Evolutionary conservation across 2,113 vertebrate genomes (phyloP), one percentile per base, ranked within the genome.

Genomic region (Astur gentilis): DNA sequence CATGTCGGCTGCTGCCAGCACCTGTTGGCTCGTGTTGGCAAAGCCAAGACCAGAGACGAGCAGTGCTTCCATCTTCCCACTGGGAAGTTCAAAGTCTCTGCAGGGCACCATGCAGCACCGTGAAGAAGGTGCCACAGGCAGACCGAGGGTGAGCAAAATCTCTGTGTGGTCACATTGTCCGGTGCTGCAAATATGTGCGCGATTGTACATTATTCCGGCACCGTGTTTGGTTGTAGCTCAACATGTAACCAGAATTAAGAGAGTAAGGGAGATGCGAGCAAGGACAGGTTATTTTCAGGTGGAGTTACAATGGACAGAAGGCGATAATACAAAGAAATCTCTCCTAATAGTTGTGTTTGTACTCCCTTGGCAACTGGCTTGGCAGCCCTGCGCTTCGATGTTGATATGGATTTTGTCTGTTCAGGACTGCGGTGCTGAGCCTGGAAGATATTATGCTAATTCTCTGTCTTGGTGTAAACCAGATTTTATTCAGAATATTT

Each of bases 101-200:
- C 27, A 7, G 55, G 50, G 55, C 49, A 49, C 31, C 7, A 6
- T 4, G 2, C 17, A 7, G 20, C 57, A 19, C 32, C 8, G 0
- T 29, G 67, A 69, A 49, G 71, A 12, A 76, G 40, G 27, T 49
- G 80, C 6, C 1, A 2, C 27, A 13, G 18, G 7, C 18, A 21
- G 26, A 10, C 5, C 2, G 2, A 50, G 70, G 55, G 27, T 3
- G 7, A 52, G 60, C 21, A 34, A 16, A 44, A 18, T 12, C 14
- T 21, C 45, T 17, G 19, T 0, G 16, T 7, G 58, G 32, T 45
- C 47, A 13, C 8, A 0, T 1, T 10, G 36, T 7, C 83, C 45
- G 5, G n/a, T 26, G 18, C 60, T 15, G 1, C 4, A 13, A 10
- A 2, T 7, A 2, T 0, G 0, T 3, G 20, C 0, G 2, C 13